Evolutionary conservation across 2,113 vertebrate species (phyloP).

Genomic region (Eretmodus cyanostictus): DNA sequence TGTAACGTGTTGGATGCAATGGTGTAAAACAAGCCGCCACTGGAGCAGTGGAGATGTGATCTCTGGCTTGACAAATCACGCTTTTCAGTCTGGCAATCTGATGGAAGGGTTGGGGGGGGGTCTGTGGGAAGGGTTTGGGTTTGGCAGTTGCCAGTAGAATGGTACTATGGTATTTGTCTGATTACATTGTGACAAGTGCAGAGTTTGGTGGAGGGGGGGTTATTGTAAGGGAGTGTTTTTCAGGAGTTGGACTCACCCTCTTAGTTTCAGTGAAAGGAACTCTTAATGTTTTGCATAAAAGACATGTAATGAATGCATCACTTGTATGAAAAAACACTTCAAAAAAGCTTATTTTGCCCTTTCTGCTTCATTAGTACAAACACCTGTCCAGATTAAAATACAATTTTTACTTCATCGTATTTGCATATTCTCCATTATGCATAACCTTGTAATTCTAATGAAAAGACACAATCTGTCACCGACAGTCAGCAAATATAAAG

Average conservation of each 20-base stretch:
- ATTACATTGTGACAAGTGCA: neutral
- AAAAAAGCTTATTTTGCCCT: neutral
- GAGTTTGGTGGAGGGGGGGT: neutral
- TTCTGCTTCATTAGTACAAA: neutral
- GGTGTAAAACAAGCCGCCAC: neutral
- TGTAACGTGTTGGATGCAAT: neutral
- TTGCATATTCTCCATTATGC: neutral
- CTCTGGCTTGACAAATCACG: neutral
- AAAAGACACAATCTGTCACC: neutral
- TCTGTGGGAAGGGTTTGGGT: neutral
- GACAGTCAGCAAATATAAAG: neutral
- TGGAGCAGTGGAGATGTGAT: neutral
- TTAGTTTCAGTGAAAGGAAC: neutral
- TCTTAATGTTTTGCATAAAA: neutral
- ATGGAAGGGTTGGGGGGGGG: neutral
- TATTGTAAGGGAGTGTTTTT: neutral
- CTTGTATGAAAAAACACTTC: neutral
- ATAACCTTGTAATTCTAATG: neutral
- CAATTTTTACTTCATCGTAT: neutral
- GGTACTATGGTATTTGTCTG: neutral
- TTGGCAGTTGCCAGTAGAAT: neutral
- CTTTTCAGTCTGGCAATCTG: neutral
- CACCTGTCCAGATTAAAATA: neutral
- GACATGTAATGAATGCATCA: neutral
- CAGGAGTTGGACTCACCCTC: neutral